Conservation (phyloP, 2,888 invertebrate genomes). For the Orthosia incerta region DNA sequence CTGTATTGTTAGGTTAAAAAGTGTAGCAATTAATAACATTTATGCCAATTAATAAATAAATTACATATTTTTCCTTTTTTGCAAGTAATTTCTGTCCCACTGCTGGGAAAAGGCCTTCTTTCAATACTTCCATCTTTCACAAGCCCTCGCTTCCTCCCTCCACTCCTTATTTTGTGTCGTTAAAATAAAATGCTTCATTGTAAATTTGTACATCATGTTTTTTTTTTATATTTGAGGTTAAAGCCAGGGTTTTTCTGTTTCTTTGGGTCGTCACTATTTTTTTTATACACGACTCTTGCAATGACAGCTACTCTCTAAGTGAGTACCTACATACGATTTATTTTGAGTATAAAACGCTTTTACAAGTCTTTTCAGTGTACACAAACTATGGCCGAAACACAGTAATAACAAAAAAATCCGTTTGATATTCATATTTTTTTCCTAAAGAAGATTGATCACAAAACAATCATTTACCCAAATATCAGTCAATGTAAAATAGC, state of each 20-base stretch:
- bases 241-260: neutral
- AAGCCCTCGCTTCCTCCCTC: neutral
- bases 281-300: too few relatives aligned
- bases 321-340: neutral
- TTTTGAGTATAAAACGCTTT: neutral
- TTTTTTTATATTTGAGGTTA: neutral
- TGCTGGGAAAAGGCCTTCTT: too few relatives aligned
- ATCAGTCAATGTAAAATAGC: slow-evolving; percentile 36
- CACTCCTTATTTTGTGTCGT: neutral
- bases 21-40: too few relatives aligned
- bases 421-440: slow-evolving; percentile 18
- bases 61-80: neutral
- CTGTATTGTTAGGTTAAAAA: too few relatives aligned
- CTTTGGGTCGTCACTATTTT: too few relatives aligned
- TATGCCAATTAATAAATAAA: too few relatives aligned
- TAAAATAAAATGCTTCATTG: neutral
- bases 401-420: neutral
- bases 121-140: neutral
- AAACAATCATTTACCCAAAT: slow-evolving; percentile 9
- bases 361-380: neutral
- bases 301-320: too few relatives aligned
- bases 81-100: neutral
- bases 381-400: neutral
- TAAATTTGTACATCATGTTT: neutral
- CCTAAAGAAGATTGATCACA: neutral